Conservation (phyloP, 2,113 vertebrate genomes). For the Ondatra zibethicus region DNA sequence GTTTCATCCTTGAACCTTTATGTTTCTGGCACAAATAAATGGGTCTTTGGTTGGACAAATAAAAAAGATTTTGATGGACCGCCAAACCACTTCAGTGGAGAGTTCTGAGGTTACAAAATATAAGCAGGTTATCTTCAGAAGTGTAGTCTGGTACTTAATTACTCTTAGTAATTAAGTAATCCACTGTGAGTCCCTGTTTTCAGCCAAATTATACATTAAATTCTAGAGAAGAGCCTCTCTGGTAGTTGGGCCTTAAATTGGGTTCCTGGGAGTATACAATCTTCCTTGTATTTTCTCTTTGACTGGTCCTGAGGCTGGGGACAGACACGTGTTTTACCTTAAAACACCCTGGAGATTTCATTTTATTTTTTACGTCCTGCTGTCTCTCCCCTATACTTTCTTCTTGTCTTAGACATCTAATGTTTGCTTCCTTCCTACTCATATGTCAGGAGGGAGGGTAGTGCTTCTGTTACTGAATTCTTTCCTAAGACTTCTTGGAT, state of each 20-base stretch:
- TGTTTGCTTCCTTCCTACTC: not conserved
- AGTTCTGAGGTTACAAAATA: constrained; percentile 34
- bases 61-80: constrained; percentile 58
- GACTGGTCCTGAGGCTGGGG: not conserved
- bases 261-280: not conserved
- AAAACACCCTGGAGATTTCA: constrained; percentile 20
- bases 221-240: constrained; percentile 33
- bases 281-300: not conserved
- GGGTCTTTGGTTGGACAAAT: constrained; percentile 49
- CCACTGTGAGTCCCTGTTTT: constrained; percentile 20
- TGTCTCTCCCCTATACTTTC: not conserved
- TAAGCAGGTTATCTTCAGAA: constrained; percentile 61
- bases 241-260: not conserved
- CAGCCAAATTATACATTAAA: constrained; percentile 49
- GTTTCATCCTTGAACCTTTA: constrained; percentile 46
- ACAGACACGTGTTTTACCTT: not conserved
- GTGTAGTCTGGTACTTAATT: constrained; percentile 57
- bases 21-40: constrained; percentile 53
- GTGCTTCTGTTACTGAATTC: not conserved
- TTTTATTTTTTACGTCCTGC: not conserved
- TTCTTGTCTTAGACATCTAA: not conserved
- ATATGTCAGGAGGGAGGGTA: not conserved
- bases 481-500: constrained; percentile 14
- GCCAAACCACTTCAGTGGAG: constrained; percentile 46
- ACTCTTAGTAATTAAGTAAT: constrained; percentile 38